Base-by-base conservation (phyloP, 1,140 invertebrate genomes). In the Platorchestia sp. region DNA sequence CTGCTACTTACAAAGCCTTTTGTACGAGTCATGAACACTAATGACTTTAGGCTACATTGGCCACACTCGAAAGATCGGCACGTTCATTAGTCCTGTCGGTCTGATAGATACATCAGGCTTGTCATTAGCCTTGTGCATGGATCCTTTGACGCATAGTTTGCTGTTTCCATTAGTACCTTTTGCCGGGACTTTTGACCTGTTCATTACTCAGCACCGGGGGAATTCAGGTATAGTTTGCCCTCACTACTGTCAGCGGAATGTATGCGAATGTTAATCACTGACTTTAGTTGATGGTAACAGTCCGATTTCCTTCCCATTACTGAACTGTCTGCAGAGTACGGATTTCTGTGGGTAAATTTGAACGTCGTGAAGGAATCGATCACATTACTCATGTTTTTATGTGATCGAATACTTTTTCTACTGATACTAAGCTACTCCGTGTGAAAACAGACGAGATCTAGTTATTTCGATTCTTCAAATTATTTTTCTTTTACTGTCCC, bases 1-100 rank as follows among this genome's bases (percentile, higher is more conserved):
- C 91, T 47, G 91, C 91, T 93, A 44, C 91, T 47, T 93, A 93
- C 91, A 93, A 93, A 93, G 45, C 43, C 91, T 93, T 93, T 93
- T 93, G 91, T 93, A 45, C 91, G 91, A 93, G 91, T 93, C 91
- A 93, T 93, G 91, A 93, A 93, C 91, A 93, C 91, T 93, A 93
- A 93, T 93, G 91, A 93, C 91, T 93, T 47, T 93, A 47, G 91
- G 91, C 91, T 93, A 93, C 89, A 91, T 91, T 91, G 89, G 89
- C 43, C 89, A 43, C 91, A 93, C 43, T 45, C 91, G 36, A 93
- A 44, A 93, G 91, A 93, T 93, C 91, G 91, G 43, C 45, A 93
- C 91, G 19, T 93, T 93, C 91, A 93, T 93, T 93, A 93, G 91
- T 93, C 91, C 45, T 93, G 91, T 47, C 43, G 87, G 43, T 10